Evolutionary conservation across 2,888 invertebrate genomes (phyloP), one percentile per base, ranked within the genome.

Genomic region (Leptothorax acervorum): DNA sequence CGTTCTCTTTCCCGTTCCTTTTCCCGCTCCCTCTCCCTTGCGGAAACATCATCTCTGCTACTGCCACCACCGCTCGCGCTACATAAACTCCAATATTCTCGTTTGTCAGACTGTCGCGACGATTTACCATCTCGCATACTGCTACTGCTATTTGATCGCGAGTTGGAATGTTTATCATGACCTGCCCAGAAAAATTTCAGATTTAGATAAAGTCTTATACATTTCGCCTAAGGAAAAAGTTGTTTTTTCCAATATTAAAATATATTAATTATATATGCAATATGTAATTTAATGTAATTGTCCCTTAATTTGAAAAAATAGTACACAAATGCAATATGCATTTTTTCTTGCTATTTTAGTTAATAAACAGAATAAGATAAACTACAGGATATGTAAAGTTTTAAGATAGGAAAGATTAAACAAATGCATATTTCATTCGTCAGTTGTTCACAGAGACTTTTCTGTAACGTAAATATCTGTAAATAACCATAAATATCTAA

Each of bases 131-230:
- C 95, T 92, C 93, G 92, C 93, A 92, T 87, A 90, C 94, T 95
- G 92, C 95, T 95, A 93, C 95, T 95, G 93, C 95, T 95, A 93
- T 95, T 95, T 88, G 95, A 94, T 88, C 95, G 94, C 94, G 97
- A 96, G 96, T 96, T 97, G 97, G 97, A 97, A 97, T 97, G 97
- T 97, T 97, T 97, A 93, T 96, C 96, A 94, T 97, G 97, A 95
- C 96, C 96, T 96, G 92, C 31, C 90, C 87, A 82, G 82, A 9
- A 55, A 60, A 82, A 84, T 63, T n/a, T 28, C 48, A 82, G 8
- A 79, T 55, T 51, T 57, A 35, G 73, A 23, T 71, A 62, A 75
- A 76, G n/a, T 84, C 63, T n/a, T 73, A 48, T 48, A 76, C 0
- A 35, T 62, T 75, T 81, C 15, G 39, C 2, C 39, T 53, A 39